Evolutionary conservation across 2,888 invertebrate species (phyloP).

Genomic region (Plusia festucae): DNA sequence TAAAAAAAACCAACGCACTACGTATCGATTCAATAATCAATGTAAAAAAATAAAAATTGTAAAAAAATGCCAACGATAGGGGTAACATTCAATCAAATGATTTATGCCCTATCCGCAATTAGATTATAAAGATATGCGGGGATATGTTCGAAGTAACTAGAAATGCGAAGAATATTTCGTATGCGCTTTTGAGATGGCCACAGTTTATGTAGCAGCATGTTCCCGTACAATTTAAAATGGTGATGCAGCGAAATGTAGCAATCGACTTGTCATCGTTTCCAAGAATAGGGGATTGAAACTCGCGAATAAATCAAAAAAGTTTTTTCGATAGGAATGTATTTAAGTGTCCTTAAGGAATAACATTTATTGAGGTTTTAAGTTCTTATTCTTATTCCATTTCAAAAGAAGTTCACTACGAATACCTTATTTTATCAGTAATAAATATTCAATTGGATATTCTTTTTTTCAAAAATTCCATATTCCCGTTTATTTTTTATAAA

Average conservation of each 20-base stretch:
- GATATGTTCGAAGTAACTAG: constrained; percentile 39
- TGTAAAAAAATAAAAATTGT: too few species aligned
- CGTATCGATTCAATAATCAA: constrained; percentile 28
- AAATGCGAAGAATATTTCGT: constrained; percentile 24
- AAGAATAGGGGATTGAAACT: background rate
- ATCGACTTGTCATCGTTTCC: constrained; percentile 26
- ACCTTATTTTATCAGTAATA: too few species aligned
- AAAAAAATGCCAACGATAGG: too few species aligned
- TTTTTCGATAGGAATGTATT: background rate
- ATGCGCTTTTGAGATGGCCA: constrained; percentile 10
- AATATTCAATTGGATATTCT: too few species aligned
- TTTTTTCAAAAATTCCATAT: too few species aligned
- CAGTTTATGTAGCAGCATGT: constrained; percentile 20
- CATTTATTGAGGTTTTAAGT: background rate
- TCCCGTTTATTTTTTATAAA: too few species aligned
- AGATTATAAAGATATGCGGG: constrained; percentile 24
- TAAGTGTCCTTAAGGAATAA: background rate
- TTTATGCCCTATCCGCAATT: background rate
- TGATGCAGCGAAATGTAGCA: constrained; percentile 24
- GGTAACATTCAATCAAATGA: too few species aligned
- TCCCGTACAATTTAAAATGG: constrained; percentile 9
- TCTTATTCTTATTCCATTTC: background rate
- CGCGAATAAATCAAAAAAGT: background rate
- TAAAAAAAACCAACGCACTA: constrained; percentile 22
- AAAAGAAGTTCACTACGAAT: background rate